A percentile compares a stretch with the other conserved stretches of the same genome.
Conservation (phyloP, 2,888 invertebrate species). For the Periphyllus acericola region DNA sequence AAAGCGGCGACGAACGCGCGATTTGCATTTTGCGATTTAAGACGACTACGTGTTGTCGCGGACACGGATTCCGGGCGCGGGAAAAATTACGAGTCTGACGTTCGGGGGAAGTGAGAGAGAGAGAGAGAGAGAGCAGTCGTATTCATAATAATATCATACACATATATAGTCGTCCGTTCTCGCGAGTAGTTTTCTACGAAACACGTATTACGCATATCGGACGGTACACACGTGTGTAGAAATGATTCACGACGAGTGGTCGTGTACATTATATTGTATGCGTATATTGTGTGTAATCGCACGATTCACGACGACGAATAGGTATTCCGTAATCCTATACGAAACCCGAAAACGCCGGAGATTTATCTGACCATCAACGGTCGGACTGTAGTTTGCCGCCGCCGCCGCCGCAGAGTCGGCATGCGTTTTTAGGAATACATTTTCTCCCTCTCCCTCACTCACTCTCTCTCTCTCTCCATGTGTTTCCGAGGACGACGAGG, state of each 20-base stretch:
- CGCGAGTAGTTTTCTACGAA: not conserved
- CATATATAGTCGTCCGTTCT: not conserved
- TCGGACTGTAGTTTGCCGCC: not conserved
- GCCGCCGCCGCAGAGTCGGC: not conserved
- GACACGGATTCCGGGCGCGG: not conserved
- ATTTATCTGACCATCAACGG: not conserved
- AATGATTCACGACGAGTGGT: not conserved
- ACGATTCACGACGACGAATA: not conserved
- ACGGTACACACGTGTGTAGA: not conserved
- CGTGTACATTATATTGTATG: no score
- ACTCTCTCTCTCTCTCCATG: not conserved
- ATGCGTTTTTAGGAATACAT: no score
- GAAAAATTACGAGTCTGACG: not conserved
- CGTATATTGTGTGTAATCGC: not conserved
- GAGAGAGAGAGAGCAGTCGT: not conserved
- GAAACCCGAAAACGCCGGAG: not conserved
- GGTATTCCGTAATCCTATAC: not conserved
- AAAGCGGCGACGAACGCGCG: not conserved
- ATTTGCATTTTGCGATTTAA: constrained; percentile 2
- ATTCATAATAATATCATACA: not conserved
- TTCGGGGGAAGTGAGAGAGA: not conserved
- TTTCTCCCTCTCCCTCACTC: not conserved
- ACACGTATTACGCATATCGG: not conserved
- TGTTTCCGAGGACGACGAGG: not conserved
- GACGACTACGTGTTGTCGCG: not conserved